Base-by-base conservation (phyloP, 2,113 vertebrate species). In the Corythaeola cristata region DNA sequence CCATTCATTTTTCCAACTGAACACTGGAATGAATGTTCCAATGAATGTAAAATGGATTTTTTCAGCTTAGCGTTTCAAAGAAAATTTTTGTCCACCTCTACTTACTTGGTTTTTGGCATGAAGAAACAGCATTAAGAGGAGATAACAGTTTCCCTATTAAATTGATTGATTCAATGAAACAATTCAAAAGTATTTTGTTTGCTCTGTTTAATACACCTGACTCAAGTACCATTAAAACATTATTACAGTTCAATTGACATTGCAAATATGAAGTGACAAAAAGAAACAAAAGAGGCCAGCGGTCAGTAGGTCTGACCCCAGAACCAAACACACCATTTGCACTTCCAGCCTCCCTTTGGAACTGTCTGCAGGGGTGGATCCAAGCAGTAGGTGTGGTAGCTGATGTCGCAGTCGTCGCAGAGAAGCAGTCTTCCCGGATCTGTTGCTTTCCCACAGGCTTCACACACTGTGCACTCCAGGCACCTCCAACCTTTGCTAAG, bases 321-420 rank as follows among this genome's bases (percentile, higher is more conserved):
- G 93, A 49, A 10, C 33, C 74, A 37, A 56, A 89, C 98, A 30
- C 96, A 99, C 99, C 99, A 99, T 98, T 99, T 99, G 98, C 99
- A 99, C 97, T 99, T 99, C 99, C 99, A 99, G 97, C 99, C 98
- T 78, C 99, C 99, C 96, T 99, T 99, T 4, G 99, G 99, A 8
- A 99, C 99, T 0, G 99, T 99, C 94, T 99, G 99, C 92, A 99
- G 97, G 13, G 99, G 99, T 1, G 99, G 99, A 93, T 99, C 99
- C 41, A 99, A 96, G 97, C 99, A 99, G 98, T 99, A 99, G 3
- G 99, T 99, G 97, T 99, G 99, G 92, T 99, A 99, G 93, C 99
- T 99, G 98, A 99, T 99, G 97, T 99, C 99, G 92, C 99, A 99
- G 97, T 99, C 99, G 2, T 99, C 99, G 16, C 99, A 99, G 37